These are phyloP conservation scores for Melitaea athalia DNA, from an alignment of 2,888 invertebrate genomes.

Conservation along the genomic window DNA sequence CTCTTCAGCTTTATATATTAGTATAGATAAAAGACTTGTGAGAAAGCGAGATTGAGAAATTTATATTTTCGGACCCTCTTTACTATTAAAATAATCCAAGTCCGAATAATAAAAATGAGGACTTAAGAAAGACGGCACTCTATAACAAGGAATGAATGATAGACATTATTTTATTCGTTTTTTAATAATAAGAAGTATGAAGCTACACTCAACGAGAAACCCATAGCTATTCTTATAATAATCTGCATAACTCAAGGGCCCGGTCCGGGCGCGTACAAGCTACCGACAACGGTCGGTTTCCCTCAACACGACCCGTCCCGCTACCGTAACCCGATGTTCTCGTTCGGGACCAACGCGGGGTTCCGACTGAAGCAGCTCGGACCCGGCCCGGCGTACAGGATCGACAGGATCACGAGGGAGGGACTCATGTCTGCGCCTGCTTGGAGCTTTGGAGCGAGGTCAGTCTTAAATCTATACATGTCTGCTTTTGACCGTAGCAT, in stretches of 20 bases:
- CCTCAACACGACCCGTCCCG: conserved; percentile 83
- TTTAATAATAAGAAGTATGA: no score
- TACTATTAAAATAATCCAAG: no score
- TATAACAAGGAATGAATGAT: no score
- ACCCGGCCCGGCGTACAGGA: conserved; percentile 74
- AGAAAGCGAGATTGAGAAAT: no score
- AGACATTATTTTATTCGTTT: no score
- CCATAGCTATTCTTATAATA: neutral
- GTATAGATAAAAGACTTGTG: no score
- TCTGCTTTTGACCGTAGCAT: neutral
- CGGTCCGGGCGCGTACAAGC: conserved; percentile 84
- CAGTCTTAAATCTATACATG: neutral
- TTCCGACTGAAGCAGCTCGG: conserved; percentile 73
- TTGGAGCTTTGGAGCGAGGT: conserved; percentile 72
- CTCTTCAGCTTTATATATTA: no score
- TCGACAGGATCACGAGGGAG: conserved; percentile 68
- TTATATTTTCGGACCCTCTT: no score
- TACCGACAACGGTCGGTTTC: conserved; percentile 84
- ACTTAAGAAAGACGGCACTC: no score
- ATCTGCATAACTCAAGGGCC: conserved; percentile 76
- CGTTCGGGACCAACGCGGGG: conserved; percentile 75
- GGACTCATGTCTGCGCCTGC: conserved; percentile 74
- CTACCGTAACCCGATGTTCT: conserved; percentile 84
- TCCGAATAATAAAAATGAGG: no score
- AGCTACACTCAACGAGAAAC: no score